phyloP scores from a whole-genome alignment of 64 coral and sea anemone genomes.

The Pocillopora verrucosa region DNA sequence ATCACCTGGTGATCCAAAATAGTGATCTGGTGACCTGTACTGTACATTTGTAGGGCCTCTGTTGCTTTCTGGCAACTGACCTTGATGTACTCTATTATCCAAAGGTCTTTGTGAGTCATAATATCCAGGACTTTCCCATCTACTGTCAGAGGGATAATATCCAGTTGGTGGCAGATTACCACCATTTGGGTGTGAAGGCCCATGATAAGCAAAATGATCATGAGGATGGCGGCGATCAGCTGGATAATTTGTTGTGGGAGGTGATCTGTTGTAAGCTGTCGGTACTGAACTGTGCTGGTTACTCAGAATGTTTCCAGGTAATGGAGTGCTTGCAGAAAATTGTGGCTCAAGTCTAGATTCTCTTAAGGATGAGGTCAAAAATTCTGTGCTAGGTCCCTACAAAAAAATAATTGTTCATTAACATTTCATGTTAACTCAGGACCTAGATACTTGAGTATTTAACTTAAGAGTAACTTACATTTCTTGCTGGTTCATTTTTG shows the following conservation, averaged over 20 bases:
- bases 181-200: background rate
- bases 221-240: background rate
- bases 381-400: background rate
- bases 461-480: background rate
- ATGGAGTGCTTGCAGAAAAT: background rate
- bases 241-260: background rate
- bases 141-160: constrained; percentile 3
- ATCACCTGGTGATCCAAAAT: background rate
- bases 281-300: background rate
- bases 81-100: constrained; percentile 9
- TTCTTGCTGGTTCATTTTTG: background rate
- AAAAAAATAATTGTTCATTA: background rate
- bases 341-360: background rate
- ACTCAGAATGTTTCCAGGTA: background rate
- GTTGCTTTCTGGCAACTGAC: constrained; percentile 1
- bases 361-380: background rate
- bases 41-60: background rate
- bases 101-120: constrained; percentile 18
- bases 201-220: background rate
- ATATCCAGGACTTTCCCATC: constrained; percentile 3
- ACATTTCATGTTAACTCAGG: background rate
- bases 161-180: background rate
- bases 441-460: background rate
- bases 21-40: constrained; percentile 17
- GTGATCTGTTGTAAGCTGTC: background rate